Evolutionary conservation across 2,113 vertebrate species (phyloP).

Genomic region (Acanthisitta chloris): DNA sequence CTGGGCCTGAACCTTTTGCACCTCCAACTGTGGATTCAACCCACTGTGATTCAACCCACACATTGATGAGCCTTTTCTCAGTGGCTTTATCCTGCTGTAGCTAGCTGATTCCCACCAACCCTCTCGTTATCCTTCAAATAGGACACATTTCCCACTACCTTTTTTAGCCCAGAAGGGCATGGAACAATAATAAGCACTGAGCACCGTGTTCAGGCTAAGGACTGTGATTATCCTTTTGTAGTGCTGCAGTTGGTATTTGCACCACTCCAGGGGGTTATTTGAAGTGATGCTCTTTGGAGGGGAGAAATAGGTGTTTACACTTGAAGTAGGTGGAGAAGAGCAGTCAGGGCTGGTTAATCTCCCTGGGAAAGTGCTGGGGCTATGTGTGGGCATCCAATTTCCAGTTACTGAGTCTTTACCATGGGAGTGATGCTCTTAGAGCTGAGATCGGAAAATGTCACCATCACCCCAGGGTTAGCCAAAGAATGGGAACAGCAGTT

Average conservation of each 20-base stretch:
- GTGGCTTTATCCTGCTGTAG: not conserved
- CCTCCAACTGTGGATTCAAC: not conserved
- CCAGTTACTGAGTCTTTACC: not conserved
- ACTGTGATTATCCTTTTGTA: not conserved
- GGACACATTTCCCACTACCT: not conserved
- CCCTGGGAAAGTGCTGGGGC: not conserved
- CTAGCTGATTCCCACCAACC: not conserved
- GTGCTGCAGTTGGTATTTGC: not conserved
- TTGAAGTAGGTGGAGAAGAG: not conserved
- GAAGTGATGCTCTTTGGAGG: not conserved
- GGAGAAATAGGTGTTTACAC: not conserved
- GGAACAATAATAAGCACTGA: not conserved
- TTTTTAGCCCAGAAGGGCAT: not conserved
- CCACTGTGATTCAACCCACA: not conserved
- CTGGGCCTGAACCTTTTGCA: not conserved
- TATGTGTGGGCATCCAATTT: not conserved
- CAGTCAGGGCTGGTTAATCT: not conserved
- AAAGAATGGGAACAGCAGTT: not conserved
- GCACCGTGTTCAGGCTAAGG: not conserved
- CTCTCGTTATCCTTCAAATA: not conserved
- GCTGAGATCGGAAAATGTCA: not conserved
- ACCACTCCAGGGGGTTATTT: not conserved
- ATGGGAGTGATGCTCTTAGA: not conserved
- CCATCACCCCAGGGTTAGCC: not conserved
- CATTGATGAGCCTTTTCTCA: not conserved